phyloP scores from a whole-genome alignment of 1,140 invertebrate genomes.

The Onthophagus taurus region DNA sequence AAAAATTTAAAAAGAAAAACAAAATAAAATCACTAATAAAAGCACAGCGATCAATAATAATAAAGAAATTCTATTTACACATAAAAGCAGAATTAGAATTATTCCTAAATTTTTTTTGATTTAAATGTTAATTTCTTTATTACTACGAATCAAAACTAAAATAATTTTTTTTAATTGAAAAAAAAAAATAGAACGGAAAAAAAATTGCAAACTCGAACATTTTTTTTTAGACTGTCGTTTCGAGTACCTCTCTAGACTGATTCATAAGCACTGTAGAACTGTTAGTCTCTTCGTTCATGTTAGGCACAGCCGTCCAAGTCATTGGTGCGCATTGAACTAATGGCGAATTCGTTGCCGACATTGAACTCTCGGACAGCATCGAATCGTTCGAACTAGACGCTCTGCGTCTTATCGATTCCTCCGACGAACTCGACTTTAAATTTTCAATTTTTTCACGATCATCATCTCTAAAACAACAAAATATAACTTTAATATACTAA shows the following conservation, averaged over 20 bases:
- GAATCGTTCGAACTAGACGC: constrained; percentile 53
- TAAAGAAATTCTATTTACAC: constrained; percentile 1
- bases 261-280: constrained; percentile 22
- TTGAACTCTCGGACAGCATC: constrained; percentile 38
- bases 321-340: constrained; percentile 26
- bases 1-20: no score
- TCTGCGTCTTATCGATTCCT: constrained; percentile 51
- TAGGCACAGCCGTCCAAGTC: constrained; percentile 28
- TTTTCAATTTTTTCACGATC: constrained; percentile 49
- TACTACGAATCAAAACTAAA: no score
- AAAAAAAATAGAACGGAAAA: no score
- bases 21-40: neutral
- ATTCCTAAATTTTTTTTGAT: no score
- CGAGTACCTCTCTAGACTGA: constrained; percentile 37
- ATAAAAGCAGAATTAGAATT: neutral
- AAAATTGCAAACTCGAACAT: constrained; percentile 15
- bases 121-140: no score
- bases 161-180: no score
- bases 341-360: constrained; percentile 25
- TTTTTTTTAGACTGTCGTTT: constrained; percentile 40
- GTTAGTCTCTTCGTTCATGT: constrained; percentile 22
- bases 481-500: no score
- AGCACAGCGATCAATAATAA: neutral
- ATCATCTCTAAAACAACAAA: constrained; percentile 46
- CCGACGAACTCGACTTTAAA: constrained; percentile 48